Evolutionary conservation across 2,888 invertebrate species (phyloP).

Genomic region (Balanococcus diminutus): DNA sequence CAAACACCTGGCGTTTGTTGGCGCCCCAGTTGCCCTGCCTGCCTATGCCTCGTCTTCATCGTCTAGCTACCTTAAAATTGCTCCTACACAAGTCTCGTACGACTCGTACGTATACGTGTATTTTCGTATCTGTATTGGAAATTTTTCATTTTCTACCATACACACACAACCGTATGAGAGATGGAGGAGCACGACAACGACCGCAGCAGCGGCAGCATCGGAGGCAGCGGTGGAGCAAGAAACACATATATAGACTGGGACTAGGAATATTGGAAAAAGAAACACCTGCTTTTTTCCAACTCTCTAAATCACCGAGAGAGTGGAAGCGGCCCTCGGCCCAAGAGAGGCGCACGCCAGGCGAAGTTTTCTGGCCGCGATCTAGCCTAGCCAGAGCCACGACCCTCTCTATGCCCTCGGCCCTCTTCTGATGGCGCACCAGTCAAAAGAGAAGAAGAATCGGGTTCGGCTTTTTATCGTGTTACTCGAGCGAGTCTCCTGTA

Average conservation of each 20-base stretch:
- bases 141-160: not conserved
- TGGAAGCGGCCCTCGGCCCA: not conserved
- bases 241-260: not conserved
- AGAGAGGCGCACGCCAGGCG: not conserved
- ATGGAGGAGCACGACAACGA: not conserved
- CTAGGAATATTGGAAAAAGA: not conserved
- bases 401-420: not conserved
- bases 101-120: not conserved
- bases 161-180: not conserved
- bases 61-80: slow-evolving; percentile 50
- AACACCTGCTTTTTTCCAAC: slow-evolving; percentile 12
- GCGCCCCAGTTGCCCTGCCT: slow-evolving; percentile 47
- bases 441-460: not conserved
- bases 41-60: not conserved
- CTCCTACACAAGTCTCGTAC: slow-evolving; percentile 40
- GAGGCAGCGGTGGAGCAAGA: too few species aligned
- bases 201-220: too few species aligned
- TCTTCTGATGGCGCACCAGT: not conserved
- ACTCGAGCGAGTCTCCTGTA: slow-evolving; percentile 31
- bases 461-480: slow-evolving; percentile 10
- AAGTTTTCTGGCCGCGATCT: not conserved
- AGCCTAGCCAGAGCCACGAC: too few species aligned
- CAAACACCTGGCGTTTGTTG: slow-evolving; percentile 53
- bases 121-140: not conserved
- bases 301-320: slow-evolving; percentile 25